Conservation (phyloP, 2,888 invertebrate genomes). For the Clitarchus hookeri region DNA sequence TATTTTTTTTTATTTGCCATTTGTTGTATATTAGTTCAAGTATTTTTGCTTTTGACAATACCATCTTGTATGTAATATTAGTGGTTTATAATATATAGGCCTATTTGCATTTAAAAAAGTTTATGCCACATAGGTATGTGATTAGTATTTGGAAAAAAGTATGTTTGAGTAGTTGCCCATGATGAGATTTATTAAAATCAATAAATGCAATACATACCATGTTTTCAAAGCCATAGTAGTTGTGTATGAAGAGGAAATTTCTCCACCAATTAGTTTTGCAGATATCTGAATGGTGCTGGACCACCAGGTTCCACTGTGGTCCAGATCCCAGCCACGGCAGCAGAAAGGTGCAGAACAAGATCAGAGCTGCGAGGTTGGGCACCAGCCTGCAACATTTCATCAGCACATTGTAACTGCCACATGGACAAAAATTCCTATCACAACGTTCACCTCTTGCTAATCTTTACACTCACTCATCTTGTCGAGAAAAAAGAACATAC, state of each 20-base stretch:
- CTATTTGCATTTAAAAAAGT: too few relatives aligned
- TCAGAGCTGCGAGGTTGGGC: slow-evolving; percentile 66
- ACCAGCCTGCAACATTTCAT: slow-evolving; percentile 56
- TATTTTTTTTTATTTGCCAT: too few relatives aligned
- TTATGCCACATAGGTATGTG: background rate
- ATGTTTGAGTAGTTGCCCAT: too few relatives aligned
- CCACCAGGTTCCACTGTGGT: slow-evolving; percentile 71
- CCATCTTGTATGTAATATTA: too few relatives aligned
- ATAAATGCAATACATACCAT: slow-evolving; percentile 58
- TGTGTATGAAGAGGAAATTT: slow-evolving; percentile 71
- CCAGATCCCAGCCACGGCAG: slow-evolving; percentile 66
- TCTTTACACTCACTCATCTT: too few relatives aligned
- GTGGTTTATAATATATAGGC: too few relatives aligned
- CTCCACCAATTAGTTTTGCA: slow-evolving; percentile 74
- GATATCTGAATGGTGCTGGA: slow-evolving; percentile 68
- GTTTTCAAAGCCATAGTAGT: slow-evolving; percentile 72
- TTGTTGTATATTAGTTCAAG: too few relatives aligned
- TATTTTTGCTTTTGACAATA: too few relatives aligned
- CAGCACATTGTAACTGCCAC: too few relatives aligned
- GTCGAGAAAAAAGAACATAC: too few relatives aligned
- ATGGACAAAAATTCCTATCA: too few relatives aligned
- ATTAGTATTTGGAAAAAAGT: background rate
- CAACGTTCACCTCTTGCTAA: too few relatives aligned
- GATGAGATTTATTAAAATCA: background rate
- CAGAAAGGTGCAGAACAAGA: slow-evolving; percentile 69